Percentiles rank a stretch among this genome's conserved stretches.
These are phyloP conservation scores for Hemicrepidius hirtus DNA, from an alignment of 2,888 invertebrate species.

Conservation along the genomic window DNA sequence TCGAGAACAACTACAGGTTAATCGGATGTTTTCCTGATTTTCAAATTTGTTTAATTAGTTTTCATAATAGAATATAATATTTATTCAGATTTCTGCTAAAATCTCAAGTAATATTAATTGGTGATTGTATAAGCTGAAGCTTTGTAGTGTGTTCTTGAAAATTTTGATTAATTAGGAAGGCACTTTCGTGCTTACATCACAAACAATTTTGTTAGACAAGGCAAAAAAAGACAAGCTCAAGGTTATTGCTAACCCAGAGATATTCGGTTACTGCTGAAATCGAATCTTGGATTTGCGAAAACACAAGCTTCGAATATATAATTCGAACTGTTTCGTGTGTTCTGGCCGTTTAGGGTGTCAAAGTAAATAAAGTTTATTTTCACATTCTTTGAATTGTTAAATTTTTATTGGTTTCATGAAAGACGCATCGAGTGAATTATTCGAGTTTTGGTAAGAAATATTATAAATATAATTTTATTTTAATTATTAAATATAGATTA, in stretches of 20 bases:
- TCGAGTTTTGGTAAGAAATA: too few species aligned
- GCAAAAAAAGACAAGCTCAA: too few species aligned
- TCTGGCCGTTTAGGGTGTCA: background rate
- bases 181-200: background rate
- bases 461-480: too few species aligned
- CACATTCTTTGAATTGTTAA: background rate
- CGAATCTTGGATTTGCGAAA: slow-evolving; percentile 8
- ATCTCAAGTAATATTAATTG: too few species aligned
- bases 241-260: background rate
- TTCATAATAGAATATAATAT: too few species aligned
- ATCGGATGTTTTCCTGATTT: background rate
- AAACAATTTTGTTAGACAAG: background rate
- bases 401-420: background rate
- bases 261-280: slow-evolving; percentile 8
- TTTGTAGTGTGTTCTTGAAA: too few species aligned
- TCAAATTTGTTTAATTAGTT: background rate
- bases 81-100: too few species aligned
- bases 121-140: too few species aligned
- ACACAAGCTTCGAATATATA: slow-evolving; percentile 14
- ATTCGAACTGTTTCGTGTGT: background rate
- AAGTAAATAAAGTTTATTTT: background rate
- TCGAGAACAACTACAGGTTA: background rate
- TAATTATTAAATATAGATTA: too few species aligned
- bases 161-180: slow-evolving; percentile 1
- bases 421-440: too few species aligned